Percentiles rank a stretch among this genome's conserved stretches.
phyloP scores from a whole-genome alignment of 2,888 invertebrate genomes.

The Thecophora atra region DNA sequence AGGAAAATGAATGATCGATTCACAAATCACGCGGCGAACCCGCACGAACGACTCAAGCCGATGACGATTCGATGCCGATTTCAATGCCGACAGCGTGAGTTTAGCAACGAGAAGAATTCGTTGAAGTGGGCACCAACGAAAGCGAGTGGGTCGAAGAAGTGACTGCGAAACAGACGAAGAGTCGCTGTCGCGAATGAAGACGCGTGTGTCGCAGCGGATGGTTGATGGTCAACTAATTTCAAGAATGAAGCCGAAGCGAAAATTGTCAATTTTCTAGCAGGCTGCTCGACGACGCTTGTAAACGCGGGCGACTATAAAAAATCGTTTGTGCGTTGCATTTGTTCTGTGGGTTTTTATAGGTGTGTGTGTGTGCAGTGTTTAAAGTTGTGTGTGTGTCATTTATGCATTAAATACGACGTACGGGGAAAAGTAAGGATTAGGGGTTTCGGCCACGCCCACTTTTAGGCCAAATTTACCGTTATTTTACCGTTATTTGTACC shows the following conservation, averaged over 20 bases:
- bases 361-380: slow-evolving; percentile 14
- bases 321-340: not conserved
- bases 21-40: too few relatives aligned
- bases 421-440: too few relatives aligned
- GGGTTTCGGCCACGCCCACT: too few relatives aligned
- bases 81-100: not conserved
- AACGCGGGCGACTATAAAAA: too few relatives aligned
- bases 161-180: not conserved
- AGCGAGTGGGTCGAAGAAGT: slow-evolving; percentile 41
- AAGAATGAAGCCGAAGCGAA: slow-evolving; percentile 50
- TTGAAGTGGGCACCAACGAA: slow-evolving; percentile 35
- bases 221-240: slow-evolving; percentile 61
- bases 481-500: too few relatives aligned
- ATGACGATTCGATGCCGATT: not conserved
- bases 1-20: too few relatives aligned
- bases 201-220: slow-evolving; percentile 53
- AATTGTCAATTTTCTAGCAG: not conserved
- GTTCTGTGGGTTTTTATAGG: slow-evolving; percentile 8
- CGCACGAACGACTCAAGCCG: not conserved
- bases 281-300: slow-evolving; percentile 7
- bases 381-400: slow-evolving; percentile 12
- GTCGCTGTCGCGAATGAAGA: slow-evolving; percentile 27
- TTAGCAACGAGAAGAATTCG: not conserved
- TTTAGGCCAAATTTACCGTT: too few relatives aligned
- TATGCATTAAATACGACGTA: slow-evolving; percentile 7